Percentiles rank a stretch among this genome's conserved stretches.
These are phyloP conservation scores for Noctua comes DNA, from an alignment of 2,888 invertebrate genomes.

Conservation along the genomic window DNA sequence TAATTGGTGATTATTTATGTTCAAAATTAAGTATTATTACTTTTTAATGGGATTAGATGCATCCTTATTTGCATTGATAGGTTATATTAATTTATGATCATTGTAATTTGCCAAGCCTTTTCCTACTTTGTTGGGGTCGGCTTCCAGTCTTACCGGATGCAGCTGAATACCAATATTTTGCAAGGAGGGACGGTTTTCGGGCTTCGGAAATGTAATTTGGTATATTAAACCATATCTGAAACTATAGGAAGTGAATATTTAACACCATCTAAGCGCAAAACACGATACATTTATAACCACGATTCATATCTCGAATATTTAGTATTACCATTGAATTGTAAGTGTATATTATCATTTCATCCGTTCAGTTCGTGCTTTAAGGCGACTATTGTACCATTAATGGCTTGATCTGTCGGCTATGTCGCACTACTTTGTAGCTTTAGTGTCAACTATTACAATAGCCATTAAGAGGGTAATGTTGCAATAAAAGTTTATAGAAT, in stretches of 20 bases:
- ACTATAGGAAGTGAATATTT: slow-evolving; percentile 18
- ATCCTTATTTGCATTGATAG: background rate
- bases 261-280: slow-evolving; percentile 16
- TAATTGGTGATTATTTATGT: slow-evolving; percentile 29
- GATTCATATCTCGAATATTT: slow-evolving; percentile 36
- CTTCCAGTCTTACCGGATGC: background rate
- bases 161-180: background rate
- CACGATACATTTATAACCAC: slow-evolving; percentile 29
- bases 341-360: slow-evolving; percentile 50
- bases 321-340: slow-evolving; percentile 53
- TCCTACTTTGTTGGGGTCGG: background rate
- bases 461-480: slow-evolving; percentile 60
- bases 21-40: slow-evolving; percentile 1
- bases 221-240: background rate
- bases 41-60: background rate
- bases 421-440: slow-evolving; percentile 50
- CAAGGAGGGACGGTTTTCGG: background rate
- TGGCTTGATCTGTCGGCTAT: slow-evolving; percentile 58
- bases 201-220: background rate
- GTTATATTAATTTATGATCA: background rate
- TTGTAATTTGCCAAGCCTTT: background rate
- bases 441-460: slow-evolving; percentile 56
- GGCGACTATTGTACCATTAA: slow-evolving; percentile 54
- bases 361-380: slow-evolving; percentile 33
- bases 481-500: slow-evolving; percentile 60